Evolutionary conservation across 2,888 invertebrate genomes (phyloP), one percentile per base, ranked within the genome.

Genomic region (Eilema caniola): DNA sequence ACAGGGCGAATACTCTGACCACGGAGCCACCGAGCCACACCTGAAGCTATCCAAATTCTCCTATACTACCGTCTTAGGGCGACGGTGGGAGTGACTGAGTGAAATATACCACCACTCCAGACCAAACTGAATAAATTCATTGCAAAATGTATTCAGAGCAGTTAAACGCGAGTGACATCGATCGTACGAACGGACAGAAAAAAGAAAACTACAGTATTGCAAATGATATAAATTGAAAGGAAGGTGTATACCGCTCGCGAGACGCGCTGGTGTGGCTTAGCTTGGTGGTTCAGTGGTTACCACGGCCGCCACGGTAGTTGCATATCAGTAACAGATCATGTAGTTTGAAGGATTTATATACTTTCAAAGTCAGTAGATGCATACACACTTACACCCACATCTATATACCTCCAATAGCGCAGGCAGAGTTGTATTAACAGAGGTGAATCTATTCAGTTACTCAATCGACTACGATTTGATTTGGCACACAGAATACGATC

Each of bases 281-380:
- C n/a, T n/a, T 8, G n/a, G 53, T 10, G 53, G 53, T 53, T 53
- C 53, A 53, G 53, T n/a, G n/a, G 53, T 53, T n/a, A 53, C 53
- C 53, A 53, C n/a, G 53, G 53, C 53, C 53, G 53, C 53, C 10
- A 53, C 53, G n/a, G 2, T 47, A 7, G 47, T 47, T n/a, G 53
- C 53, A 53, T 47, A 47, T 47, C 20, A n/a, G 53, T n/a, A n/a
- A 53, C 53, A n/a, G n/a, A 53, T 53, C 53, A 53, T 53, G n/a
- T 20, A 53, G 7, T 47, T 20, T 20, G 47, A 53, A 53, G 20
- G 53, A n/a, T n/a, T n/a, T n/a, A n/a, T 20, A 53, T 53, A 53
- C 20, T n/a, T n/a, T 8, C 20, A 53, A 53, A 20, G 53, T 53
- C 53, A 53, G n/a, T 53, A n/a, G n/a, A 5, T 53, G 10, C 53